Base-by-base conservation (phyloP, 2,888 invertebrate genomes). In the Noctua janthe region DNA sequence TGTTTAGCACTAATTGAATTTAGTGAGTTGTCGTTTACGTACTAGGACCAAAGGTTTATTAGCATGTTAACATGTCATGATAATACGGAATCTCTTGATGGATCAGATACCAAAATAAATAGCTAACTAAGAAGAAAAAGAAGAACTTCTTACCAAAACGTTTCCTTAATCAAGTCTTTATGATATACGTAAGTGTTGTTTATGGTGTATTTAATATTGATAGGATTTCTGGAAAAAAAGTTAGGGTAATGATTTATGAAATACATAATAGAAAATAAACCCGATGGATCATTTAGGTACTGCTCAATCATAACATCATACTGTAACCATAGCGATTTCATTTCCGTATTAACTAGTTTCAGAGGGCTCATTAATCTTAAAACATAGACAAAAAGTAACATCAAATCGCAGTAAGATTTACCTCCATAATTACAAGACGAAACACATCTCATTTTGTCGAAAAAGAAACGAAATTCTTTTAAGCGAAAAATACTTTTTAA, bases 401-500 rank as follows among this genome's bases (percentile, higher is more conserved):
- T 39, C 10, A 29, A 29, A 39, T 23, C 10, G 17, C 20, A 71
- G 47, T 47, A 71, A 39, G 15, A 17, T 47, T 47, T 6, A 35
- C 15, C 1, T 39, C 4, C 1, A 56, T 35, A n/a, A 43, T 49
- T 1, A 4, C 47, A 51, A n/a, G 11, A 43, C 15, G 15, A 72
- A 43, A 39, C 17, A 35, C 6, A 39, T 54, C 39, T 29, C 0
- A 69, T 62, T 72, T 39, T 15, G 47, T n/a, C 2, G 8, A 35
- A 82, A 81, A 29, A 71, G 6, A 66, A 66, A 70, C 59, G 6
- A 71, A 39, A 15, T 11, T 49, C 4, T 29, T 11, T 72, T 49
- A 23, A 72, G 69, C 15, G 54, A 39, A 64, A 78, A 49, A 76
- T 51, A 70, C 69, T 59, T 79, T 83, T 73, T 80, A 76, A 83